phyloP scores from a whole-genome alignment of 2,113 vertebrate species.

The Tyrannus savana region DNA sequence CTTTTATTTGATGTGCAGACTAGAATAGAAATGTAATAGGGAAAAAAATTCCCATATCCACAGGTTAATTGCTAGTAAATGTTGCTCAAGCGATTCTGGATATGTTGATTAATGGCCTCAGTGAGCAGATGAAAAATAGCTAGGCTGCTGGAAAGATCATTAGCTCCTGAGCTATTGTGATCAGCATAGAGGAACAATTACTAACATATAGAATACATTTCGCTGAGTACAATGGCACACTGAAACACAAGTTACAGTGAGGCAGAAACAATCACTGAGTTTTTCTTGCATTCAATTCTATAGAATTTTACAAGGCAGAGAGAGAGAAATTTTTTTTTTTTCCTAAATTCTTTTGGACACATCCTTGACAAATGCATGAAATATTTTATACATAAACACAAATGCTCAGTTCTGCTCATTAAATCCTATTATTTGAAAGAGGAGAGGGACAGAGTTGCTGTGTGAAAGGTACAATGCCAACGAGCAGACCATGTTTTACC shows the following conservation, averaged over 20 bases:
- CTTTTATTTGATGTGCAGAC: neutral
- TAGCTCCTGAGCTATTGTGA: conserved; percentile 26
- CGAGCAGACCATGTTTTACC: neutral
- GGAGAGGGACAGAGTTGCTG: neutral
- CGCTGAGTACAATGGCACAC: neutral
- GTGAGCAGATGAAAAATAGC: conserved; percentile 52
- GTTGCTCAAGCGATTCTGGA: conserved; percentile 68
- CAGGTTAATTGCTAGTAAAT: conserved; percentile 84
- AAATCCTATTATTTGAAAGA: neutral
- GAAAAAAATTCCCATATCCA: conserved; percentile 64
- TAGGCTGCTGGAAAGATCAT: conserved; percentile 72
- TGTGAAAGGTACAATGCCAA: fast-evolving
- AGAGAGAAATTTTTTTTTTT: neutral
- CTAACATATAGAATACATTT: neutral
- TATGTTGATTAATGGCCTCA: conserved; percentile 78
- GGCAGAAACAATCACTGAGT: neutral
- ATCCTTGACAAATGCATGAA: neutral
- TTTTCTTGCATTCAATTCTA: neutral
- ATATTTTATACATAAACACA: neutral
- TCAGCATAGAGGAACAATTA: neutral
- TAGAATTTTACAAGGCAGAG: neutral
- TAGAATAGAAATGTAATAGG: neutral
- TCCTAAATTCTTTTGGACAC: neutral
- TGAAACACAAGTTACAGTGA: neutral
- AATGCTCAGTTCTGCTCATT: neutral